Evolutionary conservation across 2,888 invertebrate genomes (phyloP), one percentile per base, ranked within the genome.

Genomic region (Drosophila longiperda): DNA sequence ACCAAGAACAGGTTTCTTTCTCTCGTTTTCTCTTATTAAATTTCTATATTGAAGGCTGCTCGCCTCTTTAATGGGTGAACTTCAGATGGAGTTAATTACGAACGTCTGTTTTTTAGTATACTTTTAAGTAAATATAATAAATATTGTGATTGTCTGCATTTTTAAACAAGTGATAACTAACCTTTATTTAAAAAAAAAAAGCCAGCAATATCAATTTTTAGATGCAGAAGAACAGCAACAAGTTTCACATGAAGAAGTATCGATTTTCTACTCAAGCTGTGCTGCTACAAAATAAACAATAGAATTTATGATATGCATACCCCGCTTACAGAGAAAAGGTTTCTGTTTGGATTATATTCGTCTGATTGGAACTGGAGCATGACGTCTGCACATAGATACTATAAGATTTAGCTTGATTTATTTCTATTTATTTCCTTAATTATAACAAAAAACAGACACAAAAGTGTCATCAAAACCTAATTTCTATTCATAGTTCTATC

Each of bases 1-100:
- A 15, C 58, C 20, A 42, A 66, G 57, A 77, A 79, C 76, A 61
- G 60, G 79, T 79, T 77, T 68, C 9, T 12, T 52, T 40, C 36
- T 53, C 36, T 34, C 3, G 23, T 40, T 32, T 7, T 29, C 23
- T 50, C 40, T 50, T 34, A 68, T 42, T 55, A 12, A 36, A 45
- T 49, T 67, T 60, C 11, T 26, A 54, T 45, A 53, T 57, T 61
- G 7, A 32, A 48, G 38, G 55, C 48, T 11, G 40, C 34, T 67
- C 32, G 36, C 20, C 33, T 33, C 34, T 45, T 67, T n/a, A 38
- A 69, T 52, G 48, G 26, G 4, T 36, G 48, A 59, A 17, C 26
- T 60, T 34, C 45, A 45, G 23, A 59, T 70, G 60, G 26, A 32
- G 8, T 65, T 54, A 75, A 58, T 53, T 45, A 45, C 58, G 20